Evolutionary conservation across 2,888 invertebrate species (phyloP), one percentile per base, ranked within the genome.

Genomic region (Amblyjoppa fuscipennis): DNA sequence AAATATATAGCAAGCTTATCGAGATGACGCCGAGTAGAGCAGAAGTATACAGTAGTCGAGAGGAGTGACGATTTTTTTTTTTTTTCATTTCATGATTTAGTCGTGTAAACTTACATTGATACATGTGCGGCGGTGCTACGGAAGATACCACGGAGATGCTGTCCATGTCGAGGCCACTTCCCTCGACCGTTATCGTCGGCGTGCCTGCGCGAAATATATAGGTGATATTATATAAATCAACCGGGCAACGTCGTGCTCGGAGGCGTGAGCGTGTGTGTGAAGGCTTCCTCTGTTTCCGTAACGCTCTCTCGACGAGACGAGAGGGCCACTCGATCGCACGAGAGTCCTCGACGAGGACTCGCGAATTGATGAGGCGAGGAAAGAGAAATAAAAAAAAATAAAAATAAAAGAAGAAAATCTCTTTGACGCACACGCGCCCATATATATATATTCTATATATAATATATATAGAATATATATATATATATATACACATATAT

Each of bases 81-180:
- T 70, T 38, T 78, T 78, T 78, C 13, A 51, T 66, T 69, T 70
- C 41, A 70, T 74, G 90, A 90, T 89, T 87, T 88, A 87, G 88
- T 38, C 87, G 86, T 91, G 91, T 89, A 90, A 90, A 96, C 96
- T 96, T 95, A 97, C 97, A 94, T 95, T 97, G 97, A 94, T 97
- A 97, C 93, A 97, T 96, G 93, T 97, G 96, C 87, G 95, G 95
- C 89, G 96, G 96, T 89, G 94, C 94, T 87, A 96, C 96, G 78
- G 96, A 96, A 84, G 97, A 97, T 87, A 97, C 96, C 86, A 97
- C 95, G 56, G 97, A 97, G 81, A 96, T 96, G 82, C 96, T 96
- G 94, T 97, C 97, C 88, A 96, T 96, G 92, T 97, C 97, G 89
- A 96, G 96, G 69, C 96, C 95, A 91, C 96, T 96, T 85, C 95